Evolutionary conservation across 2,113 vertebrate species (phyloP).

Genomic region (Apistogramma diplotaenia): DNA sequence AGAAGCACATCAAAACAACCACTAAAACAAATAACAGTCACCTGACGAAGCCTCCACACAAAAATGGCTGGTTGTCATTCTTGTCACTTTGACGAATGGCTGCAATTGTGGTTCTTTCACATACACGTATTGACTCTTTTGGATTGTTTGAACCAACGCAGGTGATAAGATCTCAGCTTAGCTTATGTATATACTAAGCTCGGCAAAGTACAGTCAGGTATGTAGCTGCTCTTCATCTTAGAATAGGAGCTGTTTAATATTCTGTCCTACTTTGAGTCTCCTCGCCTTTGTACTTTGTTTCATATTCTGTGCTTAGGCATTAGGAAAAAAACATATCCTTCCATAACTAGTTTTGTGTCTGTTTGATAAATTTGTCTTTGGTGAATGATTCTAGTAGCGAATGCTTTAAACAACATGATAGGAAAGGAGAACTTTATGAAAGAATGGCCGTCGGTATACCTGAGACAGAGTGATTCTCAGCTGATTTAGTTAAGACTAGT

Average conservation of each 20-base stretch:
- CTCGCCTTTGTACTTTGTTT: constrained; percentile 21
- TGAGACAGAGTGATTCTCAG: background rate
- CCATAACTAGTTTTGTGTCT: constrained; percentile 10
- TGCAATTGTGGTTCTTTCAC: constrained; percentile 12
- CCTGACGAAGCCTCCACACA: constrained; percentile 3
- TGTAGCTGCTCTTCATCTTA: background rate
- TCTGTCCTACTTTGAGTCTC: constrained; percentile 31
- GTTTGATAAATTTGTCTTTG: constrained; percentile 27
- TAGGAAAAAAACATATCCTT: constrained; percentile 1
- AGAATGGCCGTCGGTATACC: background rate
- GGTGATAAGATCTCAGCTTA: background rate
- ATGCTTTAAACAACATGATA: background rate
- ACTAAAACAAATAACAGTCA: background rate
- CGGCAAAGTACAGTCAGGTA: background rate
- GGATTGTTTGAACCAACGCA: background rate
- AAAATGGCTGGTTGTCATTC: constrained; percentile 17
- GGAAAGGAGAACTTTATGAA: background rate
- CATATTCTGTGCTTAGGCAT: background rate
- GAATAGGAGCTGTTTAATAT: constrained; percentile 35
- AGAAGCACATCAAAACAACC: constrained; percentile 7
- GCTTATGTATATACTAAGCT: background rate
- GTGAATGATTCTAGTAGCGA: background rate
- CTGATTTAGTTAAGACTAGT: background rate
- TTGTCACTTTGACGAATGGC: constrained; percentile 37
- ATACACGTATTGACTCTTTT: background rate